phyloP scores from a whole-genome alignment of 2,797 vertebrate genomes.

The Vultur gryphus region DNA sequence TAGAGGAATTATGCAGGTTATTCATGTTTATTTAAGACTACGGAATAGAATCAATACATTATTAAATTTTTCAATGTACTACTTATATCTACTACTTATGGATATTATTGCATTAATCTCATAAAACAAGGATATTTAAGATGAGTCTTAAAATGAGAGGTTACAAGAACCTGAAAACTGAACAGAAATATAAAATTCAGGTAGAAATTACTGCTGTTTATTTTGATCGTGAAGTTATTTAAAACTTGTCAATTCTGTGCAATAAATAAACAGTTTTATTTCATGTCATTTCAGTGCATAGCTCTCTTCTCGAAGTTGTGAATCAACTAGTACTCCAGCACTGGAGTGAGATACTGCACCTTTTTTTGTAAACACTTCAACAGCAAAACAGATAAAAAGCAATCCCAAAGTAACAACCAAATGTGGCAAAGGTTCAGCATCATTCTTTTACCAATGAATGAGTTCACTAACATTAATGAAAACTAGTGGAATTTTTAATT shows the following conservation, averaged over 20 bases:
- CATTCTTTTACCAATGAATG: background rate
- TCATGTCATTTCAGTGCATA: background rate
- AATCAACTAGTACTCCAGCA: background rate
- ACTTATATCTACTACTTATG: background rate
- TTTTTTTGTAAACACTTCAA: background rate
- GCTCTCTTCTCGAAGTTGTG: background rate
- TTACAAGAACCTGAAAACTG: background rate
- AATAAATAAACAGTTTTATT: slow-evolving; percentile 25
- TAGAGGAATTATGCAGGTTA: background rate
- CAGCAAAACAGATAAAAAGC: background rate
- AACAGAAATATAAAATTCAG: background rate
- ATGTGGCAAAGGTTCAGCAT: background rate
- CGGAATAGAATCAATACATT: background rate
- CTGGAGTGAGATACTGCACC: background rate
- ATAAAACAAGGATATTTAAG: background rate
- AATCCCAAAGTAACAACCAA: background rate
- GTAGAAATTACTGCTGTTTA: background rate
- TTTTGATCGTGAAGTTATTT: slow-evolving; percentile 1
- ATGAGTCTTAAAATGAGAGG: background rate
- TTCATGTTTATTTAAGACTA: background rate
- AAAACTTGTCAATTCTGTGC: slow-evolving; percentile 2
- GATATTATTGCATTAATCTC: background rate
- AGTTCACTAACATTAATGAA: background rate
- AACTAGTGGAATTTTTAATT: background rate
- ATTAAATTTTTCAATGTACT: background rate